Percentiles rank a stretch among this genome's conserved stretches.
Conservation (phyloP, 2,888 invertebrate genomes). For the Molorchus minor region DNA sequence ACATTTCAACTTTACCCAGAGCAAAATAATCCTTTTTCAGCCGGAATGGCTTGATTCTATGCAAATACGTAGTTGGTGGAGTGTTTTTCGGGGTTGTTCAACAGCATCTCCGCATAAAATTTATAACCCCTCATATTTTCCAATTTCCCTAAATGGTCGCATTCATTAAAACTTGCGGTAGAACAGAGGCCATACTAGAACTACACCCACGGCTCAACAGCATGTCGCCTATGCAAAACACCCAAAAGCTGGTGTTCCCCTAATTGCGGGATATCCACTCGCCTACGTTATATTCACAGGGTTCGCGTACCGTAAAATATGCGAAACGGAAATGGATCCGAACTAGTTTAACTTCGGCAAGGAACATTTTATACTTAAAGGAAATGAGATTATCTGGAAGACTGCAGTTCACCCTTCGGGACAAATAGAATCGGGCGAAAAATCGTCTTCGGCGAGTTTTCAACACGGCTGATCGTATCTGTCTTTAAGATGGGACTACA, state of each 20-base stretch:
- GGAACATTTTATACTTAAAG: conserved; percentile 29
- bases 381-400: conserved; percentile 34
- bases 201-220: conserved; percentile 1
- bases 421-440: neutral
- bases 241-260: conserved; percentile 5
- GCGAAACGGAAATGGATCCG: conserved; percentile 35
- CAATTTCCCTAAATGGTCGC: conserved; percentile 11
- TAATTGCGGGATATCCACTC: conserved; percentile 16
- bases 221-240: conserved; percentile 8
- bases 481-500: conserved; percentile 17
- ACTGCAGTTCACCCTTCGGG: neutral
- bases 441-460: neutral
- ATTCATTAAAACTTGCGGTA: conserved; percentile 13
- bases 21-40: too few relatives aligned
- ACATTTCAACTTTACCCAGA: too few relatives aligned
- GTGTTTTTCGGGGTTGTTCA: too few relatives aligned
- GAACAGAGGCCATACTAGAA: conserved; percentile 1
- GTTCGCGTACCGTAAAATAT: conserved; percentile 33
- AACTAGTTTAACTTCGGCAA: conserved; percentile 31
- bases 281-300: conserved; percentile 9
- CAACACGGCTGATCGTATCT: conserved; percentile 15
- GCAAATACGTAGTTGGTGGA: too few relatives aligned
- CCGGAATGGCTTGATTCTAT: too few relatives aligned
- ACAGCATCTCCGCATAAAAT: neutral
- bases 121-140: conserved; percentile 2